Percentiles rank a stretch among this genome's conserved stretches.
phyloP scores from a whole-genome alignment of 2,888 invertebrate genomes.

The Pachliopta kotzebuea region DNA sequence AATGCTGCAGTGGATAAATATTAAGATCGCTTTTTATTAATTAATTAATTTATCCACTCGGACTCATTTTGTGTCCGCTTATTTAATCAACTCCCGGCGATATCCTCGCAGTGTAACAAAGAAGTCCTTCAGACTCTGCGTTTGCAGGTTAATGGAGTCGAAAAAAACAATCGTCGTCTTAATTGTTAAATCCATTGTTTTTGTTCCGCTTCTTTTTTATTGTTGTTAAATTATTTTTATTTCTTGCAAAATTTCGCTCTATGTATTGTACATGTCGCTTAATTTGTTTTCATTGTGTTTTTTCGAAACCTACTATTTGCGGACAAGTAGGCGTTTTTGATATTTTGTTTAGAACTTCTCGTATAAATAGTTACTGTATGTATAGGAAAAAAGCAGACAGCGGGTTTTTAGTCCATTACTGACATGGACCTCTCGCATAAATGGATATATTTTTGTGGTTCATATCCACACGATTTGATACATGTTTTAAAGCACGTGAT shows the following conservation, averaged over 20 bases:
- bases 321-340: too few species aligned
- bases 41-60: background rate
- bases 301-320: too few species aligned
- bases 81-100: conserved; percentile 1
- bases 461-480: too few species aligned
- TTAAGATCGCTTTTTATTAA: background rate
- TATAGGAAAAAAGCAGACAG: too few species aligned
- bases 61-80: background rate
- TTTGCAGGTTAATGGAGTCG: conserved; percentile 6
- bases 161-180: conserved; percentile 1
- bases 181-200: conserved; percentile 6
- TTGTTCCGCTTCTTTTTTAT: conserved; percentile 4
- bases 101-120: conserved; percentile 10
- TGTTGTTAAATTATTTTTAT: background rate
- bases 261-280: background rate
- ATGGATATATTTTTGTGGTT: too few species aligned
- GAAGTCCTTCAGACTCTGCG: conserved; percentile 1
- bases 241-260: background rate
- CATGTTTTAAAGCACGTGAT: too few species aligned
- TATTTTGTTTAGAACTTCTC: too few species aligned
- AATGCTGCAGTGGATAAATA: background rate
- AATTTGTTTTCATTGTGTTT: too few species aligned
- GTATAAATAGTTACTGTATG: too few species aligned
- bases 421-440: too few species aligned
- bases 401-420: too few species aligned